Conservation (phyloP, 2,888 invertebrate genomes). For the Smittia sp. region DNA sequence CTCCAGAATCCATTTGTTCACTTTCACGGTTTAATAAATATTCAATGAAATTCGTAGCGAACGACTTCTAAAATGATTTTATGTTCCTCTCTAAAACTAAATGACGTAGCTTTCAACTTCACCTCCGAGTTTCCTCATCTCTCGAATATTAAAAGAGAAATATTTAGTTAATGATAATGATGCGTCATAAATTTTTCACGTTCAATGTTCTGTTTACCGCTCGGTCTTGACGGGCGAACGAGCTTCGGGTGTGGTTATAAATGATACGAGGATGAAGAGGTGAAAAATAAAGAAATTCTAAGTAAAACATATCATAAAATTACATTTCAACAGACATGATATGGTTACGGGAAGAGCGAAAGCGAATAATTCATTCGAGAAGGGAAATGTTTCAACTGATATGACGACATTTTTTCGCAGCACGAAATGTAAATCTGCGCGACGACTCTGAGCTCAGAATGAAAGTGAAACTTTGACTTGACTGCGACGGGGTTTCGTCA, state of each 20-base stretch:
- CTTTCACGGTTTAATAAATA: not conserved
- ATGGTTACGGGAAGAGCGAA: not conserved
- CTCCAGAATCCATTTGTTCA: not conserved
- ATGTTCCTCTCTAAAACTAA: too few relatives aligned
- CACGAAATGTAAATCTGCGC: not conserved
- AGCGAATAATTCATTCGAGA: not conserved
- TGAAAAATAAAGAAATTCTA: not conserved
- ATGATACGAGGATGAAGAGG: not conserved
- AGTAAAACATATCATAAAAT: constrained; percentile 10
- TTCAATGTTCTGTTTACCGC: constrained; percentile 9
- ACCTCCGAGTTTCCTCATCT: not conserved
- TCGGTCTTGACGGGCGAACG: not conserved
- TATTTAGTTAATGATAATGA: constrained; percentile 23
- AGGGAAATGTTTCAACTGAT: constrained; percentile 13
- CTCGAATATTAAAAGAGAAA: not conserved
- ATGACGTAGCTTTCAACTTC: not conserved
- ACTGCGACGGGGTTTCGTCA: not conserved
- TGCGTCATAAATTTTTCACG: constrained; percentile 16
- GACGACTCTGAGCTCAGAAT: not conserved
- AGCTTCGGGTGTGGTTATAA: not conserved
- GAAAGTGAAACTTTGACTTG: not conserved
- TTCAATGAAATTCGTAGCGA: not conserved
- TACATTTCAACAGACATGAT: not conserved
- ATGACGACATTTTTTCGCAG: constrained; percentile 4
- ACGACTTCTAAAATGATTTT: not conserved